These are phyloP conservation scores for Lycocerus yunnanus DNA, from an alignment of 2,888 invertebrate species.

Conservation along the genomic window DNA sequence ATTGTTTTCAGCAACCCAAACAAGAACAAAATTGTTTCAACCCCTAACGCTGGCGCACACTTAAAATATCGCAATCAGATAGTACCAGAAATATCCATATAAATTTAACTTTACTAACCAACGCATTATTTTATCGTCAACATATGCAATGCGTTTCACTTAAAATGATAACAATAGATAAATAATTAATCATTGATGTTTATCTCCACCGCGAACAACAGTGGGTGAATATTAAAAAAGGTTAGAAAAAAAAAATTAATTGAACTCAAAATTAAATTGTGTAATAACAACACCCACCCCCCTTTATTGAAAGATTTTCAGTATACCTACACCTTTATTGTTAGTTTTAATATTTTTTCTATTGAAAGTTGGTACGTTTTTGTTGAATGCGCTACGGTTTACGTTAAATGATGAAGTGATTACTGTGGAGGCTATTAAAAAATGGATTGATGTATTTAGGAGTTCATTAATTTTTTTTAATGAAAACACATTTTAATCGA, in stretches of 20 bases:
- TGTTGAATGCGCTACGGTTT: not conserved
- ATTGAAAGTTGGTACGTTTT: not conserved
- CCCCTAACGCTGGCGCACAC: constrained; percentile 10
- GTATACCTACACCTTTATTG: too few relatives aligned
- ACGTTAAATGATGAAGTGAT: not conserved
- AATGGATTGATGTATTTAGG: not conserved
- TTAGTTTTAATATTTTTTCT: not conserved
- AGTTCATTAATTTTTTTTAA: not conserved
- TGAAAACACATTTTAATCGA: constrained; percentile 22
- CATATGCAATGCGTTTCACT: constrained; percentile 15
- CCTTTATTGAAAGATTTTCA: not conserved
- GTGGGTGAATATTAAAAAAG: not conserved
- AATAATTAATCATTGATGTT: constrained; percentile 6
- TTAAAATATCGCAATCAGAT: constrained; percentile 10
- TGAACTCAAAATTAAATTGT: not conserved
- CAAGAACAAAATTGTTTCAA: constrained; percentile 14
- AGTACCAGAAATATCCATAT: constrained; percentile 9
- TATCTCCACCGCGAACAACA: not conserved
- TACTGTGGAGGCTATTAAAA: not conserved
- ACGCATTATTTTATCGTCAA: constrained; percentile 20
- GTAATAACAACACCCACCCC: not conserved
- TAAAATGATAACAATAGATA: constrained; percentile 12
- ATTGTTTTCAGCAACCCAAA: constrained; percentile 13
- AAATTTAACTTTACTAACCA: constrained; percentile 11
- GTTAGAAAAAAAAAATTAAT: not conserved